phyloP scores from a whole-genome alignment of 2,888 invertebrate species.

The Hermaeophaga mercurialis region DNA sequence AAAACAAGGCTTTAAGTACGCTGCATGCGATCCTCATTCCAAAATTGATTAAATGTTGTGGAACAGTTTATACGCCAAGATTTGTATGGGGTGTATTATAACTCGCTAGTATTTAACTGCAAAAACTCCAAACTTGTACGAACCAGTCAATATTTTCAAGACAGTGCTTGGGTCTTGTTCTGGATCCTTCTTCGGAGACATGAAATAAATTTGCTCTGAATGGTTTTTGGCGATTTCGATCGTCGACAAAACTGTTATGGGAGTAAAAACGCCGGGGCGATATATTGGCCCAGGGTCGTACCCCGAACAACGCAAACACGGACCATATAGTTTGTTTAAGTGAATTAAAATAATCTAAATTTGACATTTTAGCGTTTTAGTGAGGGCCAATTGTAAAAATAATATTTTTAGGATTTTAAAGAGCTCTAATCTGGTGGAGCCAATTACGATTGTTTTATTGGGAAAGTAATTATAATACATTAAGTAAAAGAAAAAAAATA shows the following conservation, averaged over 20 bases:
- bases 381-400: too few relatives aligned
- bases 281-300: neutral
- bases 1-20: neutral
- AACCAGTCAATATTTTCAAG: conserved; percentile 15
- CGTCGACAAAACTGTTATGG: conserved; percentile 5
- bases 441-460: too few relatives aligned
- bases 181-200: conserved; percentile 11
- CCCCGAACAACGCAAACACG: too few relatives aligned
- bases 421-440: too few relatives aligned
- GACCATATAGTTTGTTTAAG: too few relatives aligned
- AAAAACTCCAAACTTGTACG: conserved; percentile 7
- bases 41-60: conserved; percentile 15
- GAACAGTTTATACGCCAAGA: conserved; percentile 15
- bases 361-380: too few relatives aligned
- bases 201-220: conserved; percentile 12
- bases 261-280: conserved; percentile 6
- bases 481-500: too few relatives aligned
- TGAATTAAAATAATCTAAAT: too few relatives aligned
- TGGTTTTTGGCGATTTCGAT: conserved; percentile 15
- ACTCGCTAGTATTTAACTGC: conserved; percentile 9
- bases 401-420: too few relatives aligned
- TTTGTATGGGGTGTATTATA: conserved; percentile 12
- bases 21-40: conserved; percentile 1
- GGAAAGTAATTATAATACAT: too few relatives aligned
- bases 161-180: conserved; percentile 17